phyloP scores from a whole-genome alignment of 2,888 invertebrate genomes.

The Drosophila engyochracea region DNA sequence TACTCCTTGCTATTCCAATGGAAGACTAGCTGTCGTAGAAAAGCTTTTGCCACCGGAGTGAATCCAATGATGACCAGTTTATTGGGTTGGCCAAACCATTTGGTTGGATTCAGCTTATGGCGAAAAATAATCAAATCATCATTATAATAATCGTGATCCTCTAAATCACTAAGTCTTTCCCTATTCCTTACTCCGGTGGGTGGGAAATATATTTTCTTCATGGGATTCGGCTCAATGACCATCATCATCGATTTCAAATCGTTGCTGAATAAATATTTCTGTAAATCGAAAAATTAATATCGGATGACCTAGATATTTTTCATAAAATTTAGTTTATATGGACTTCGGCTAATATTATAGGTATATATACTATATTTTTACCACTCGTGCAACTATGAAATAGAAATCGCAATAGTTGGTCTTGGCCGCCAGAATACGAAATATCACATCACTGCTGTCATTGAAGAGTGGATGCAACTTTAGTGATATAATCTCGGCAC shows the following conservation, averaged over 20 bases:
- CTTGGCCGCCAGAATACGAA: slow-evolving; percentile 70
- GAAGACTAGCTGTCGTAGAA: slow-evolving; percentile 75
- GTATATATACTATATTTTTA: slow-evolving; percentile 4
- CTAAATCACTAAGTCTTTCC: not conserved
- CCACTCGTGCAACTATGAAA: slow-evolving; percentile 50
- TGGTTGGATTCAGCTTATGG: slow-evolving; percentile 58
- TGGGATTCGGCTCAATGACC: slow-evolving; percentile 68
- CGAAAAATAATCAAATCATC: slow-evolving; percentile 63
- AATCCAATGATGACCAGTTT: slow-evolving; percentile 79
- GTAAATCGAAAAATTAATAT: not conserved
- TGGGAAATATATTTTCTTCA: slow-evolving; percentile 44
- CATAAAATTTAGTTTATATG: not conserved
- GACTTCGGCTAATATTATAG: not conserved
- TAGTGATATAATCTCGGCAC: slow-evolving; percentile 72
- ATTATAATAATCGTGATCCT: slow-evolving; percentile 30
- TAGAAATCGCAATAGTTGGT: slow-evolving; percentile 70
- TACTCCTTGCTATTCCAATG: slow-evolving; percentile 75
- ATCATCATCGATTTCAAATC: slow-evolving; percentile 75
- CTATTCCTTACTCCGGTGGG: rapidly evolving
- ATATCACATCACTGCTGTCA: slow-evolving; percentile 65
- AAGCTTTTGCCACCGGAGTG: slow-evolving; percentile 68
- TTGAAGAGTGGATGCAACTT: slow-evolving; percentile 78
- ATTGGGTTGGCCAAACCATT: slow-evolving; percentile 58
- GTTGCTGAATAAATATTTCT: slow-evolving; percentile 55
- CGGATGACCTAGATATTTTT: not conserved